Conservation (phyloP, 2,797 vertebrate genomes). For the Rhinatrema bivittatum region DNA sequence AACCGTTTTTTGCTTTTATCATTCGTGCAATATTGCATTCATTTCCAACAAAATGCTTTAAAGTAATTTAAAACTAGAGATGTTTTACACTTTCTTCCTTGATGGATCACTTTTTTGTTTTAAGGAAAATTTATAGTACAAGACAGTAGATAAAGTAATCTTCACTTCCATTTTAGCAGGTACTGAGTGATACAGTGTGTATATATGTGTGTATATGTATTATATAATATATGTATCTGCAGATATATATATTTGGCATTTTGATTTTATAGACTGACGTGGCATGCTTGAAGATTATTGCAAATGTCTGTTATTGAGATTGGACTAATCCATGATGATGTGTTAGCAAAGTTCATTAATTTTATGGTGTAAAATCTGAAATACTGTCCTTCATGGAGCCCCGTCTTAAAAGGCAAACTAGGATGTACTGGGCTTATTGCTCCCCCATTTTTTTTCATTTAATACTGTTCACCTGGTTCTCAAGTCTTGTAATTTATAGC, state of each 20-base stretch:
- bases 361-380: slow-evolving; percentile 66
- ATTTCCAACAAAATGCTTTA: slow-evolving; percentile 82
- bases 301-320: slow-evolving; percentile 86
- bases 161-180: slow-evolving; percentile 96
- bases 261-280: slow-evolving; percentile 83
- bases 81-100: slow-evolving; percentile 63
- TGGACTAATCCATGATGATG: slow-evolving; percentile 84
- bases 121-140: slow-evolving; percentile 77
- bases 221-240: slow-evolving; percentile 9
- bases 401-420: slow-evolving; percentile 61
- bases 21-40: slow-evolving; percentile 97
- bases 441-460: slow-evolving; percentile 62
- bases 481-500: no score
- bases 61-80: slow-evolving; percentile 76
- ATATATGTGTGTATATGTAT: slow-evolving; percentile 50
- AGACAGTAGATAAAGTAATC: slow-evolving; percentile 75
- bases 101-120: slow-evolving; percentile 57
- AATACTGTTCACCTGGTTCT: no score
- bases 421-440: slow-evolving; percentile 54
- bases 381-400: slow-evolving; percentile 65
- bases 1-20: slow-evolving; percentile 85
- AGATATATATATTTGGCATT: slow-evolving; percentile 59
- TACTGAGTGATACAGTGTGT: slow-evolving; percentile 98
- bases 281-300: slow-evolving; percentile 83
- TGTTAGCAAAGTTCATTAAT: slow-evolving; percentile 73